Base-by-base conservation (phyloP, 2,888 invertebrate genomes). In the Chrysopilus asiliformis region DNA sequence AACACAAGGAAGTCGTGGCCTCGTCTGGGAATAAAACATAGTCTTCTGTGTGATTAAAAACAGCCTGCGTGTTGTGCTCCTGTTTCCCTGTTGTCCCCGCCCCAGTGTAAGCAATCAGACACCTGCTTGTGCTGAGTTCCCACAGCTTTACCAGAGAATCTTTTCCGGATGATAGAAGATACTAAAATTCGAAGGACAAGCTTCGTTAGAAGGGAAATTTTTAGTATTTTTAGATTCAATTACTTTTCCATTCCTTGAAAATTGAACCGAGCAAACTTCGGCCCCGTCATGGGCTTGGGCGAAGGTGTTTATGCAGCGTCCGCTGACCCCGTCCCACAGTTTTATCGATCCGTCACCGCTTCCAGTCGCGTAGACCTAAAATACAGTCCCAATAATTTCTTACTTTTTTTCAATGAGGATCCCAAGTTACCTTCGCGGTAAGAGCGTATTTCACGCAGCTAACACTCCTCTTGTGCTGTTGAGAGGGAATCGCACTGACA, bases 21-120 rank as follows among this genome's bases (percentile, higher is more conserved):
- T 97, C 97, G 56, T 99, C 98, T 0, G 97, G 97, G 56, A 94
- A 95, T 60, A 98, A 70, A 0, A 97, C 94, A 57, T 86, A 99
- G 64, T 98, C 98, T 62, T 98, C 98, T 0, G 95, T 95, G 56
- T 98, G 98, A 65, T 98, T 99, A 62, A 98, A 95, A 9, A 89
- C 81, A 0, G 94, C 94, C 53, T 90, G 89, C 0, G 93, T 89
- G 49, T 82, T 77, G 56, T 89, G 87, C 44, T 93, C 89, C 64
- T 95, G 94, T 56, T 89, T 89, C 4, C 87, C 87, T 12, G 83
- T 82, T 2, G 84, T 83, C 2, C 84, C 83, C 0, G 91, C 93
- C 14, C 97, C 98, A 0, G 97, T 97, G 58, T 98, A 98, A 0
- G 93, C 93, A 47, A 98, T 95, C 22, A 98, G 70, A 58, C 97